A percentile compares a stretch with the other conserved stretches of the same genome.
These are phyloP conservation scores for Oscheius sp. DNA, from an alignment of 1,140 invertebrate species.

Conservation along the genomic window DNA sequence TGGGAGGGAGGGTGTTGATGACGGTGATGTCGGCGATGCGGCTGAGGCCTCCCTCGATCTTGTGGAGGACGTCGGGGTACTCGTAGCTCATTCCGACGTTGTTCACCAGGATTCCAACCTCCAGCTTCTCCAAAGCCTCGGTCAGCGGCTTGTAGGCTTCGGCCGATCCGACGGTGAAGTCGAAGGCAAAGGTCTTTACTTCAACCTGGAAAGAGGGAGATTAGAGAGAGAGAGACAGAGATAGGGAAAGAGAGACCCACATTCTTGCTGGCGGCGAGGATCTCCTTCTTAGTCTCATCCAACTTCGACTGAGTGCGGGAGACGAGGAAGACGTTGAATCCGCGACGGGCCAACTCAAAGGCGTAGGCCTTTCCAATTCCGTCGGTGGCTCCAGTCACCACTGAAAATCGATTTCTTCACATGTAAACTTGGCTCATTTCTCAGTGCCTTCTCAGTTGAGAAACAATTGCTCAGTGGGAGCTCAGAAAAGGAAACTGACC, in stretches of 20 bases:
- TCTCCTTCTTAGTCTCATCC: constrained; percentile 45
- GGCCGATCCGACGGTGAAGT: constrained; percentile 47
- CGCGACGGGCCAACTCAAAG: constrained; percentile 47
- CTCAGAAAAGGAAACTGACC: constrained; percentile 28
- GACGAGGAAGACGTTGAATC: constrained; percentile 54
- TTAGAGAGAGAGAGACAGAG: not conserved
- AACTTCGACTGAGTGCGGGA: constrained; percentile 50
- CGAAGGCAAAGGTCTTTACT: constrained; percentile 46
- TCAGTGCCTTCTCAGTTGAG: not conserved
- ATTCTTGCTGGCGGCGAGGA: constrained; percentile 20
- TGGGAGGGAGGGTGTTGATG: constrained; percentile 38
- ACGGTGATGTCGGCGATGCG: constrained; percentile 51
- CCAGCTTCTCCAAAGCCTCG: constrained; percentile 40
- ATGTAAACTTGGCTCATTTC: not conserved
- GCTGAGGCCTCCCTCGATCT: constrained; percentile 44
- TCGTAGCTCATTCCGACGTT: constrained; percentile 58
- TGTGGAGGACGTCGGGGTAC: constrained; percentile 47
- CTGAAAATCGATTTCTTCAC: constrained; percentile 37
- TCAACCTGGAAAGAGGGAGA: constrained; percentile 27
- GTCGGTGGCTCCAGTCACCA: constrained; percentile 57
- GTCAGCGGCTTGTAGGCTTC: constrained; percentile 46
- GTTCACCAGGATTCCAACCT: constrained; percentile 56
- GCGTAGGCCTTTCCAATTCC: constrained; percentile 60
- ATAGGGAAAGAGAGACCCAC: too few species aligned
- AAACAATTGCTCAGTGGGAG: not conserved